Conservation (phyloP, 2,888 invertebrate genomes). For the Phalangium opilio region DNA sequence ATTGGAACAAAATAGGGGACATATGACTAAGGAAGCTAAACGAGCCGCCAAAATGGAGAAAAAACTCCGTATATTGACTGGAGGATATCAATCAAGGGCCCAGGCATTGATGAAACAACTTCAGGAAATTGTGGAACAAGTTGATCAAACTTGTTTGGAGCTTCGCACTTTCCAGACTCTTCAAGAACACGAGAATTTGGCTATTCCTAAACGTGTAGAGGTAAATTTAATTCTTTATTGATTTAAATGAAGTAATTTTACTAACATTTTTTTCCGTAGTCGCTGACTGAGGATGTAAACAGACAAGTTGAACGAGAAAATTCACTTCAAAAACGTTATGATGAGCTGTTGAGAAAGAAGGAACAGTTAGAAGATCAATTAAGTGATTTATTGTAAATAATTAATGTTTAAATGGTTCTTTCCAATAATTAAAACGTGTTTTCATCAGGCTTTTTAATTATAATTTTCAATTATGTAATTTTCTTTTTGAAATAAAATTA, state of each 20-base stretch:
- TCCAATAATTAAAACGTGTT: no score
- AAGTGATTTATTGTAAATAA: no score
- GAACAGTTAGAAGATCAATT: constrained; percentile 25
- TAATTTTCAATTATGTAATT: no score
- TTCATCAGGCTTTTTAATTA: no score
- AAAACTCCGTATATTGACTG: constrained; percentile 86
- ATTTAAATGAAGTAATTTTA: constrained; percentile 1
- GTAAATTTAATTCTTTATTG: constrained; percentile 32
- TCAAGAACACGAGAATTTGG: constrained; percentile 72
- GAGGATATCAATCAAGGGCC: constrained; percentile 66
- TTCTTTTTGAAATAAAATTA: no score
- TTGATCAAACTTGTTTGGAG: constrained; percentile 77
- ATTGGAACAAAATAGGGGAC: constrained; percentile 77
- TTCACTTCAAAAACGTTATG: constrained; percentile 65
- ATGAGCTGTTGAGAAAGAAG: constrained; percentile 43
- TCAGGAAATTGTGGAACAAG: constrained; percentile 70
- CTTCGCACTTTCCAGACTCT: constrained; percentile 78
- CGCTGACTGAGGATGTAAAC: constrained; percentile 76
- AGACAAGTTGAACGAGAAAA: constrained; percentile 83
- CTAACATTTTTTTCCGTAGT: constrained; percentile 35
- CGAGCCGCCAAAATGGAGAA: constrained; percentile 95
- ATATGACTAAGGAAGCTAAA: constrained; percentile 95
- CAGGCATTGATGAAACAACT: constrained; percentile 75
- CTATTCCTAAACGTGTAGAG: constrained; percentile 76
- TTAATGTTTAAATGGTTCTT: no score